Base-by-base conservation (phyloP, 2,888 invertebrate species). In the Drosophila nigritarsus region DNA sequence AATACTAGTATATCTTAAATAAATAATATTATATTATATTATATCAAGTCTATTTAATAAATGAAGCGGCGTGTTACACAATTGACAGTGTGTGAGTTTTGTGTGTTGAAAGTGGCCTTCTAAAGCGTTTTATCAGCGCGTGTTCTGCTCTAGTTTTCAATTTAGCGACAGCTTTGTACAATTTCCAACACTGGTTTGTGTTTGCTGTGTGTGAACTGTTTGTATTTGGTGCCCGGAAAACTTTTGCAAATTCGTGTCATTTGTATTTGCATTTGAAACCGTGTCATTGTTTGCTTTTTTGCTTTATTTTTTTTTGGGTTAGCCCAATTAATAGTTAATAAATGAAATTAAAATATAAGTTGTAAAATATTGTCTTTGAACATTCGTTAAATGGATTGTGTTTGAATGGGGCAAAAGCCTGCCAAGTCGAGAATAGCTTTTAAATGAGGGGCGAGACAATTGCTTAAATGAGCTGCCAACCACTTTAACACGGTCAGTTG, bases 381-480 rank as follows among this genome's bases (percentile, higher is more conserved):
- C 69, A 77, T 77, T 79, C 78, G 80, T 82, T 78, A 83, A 83
- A 75, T 71, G 76, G 78, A 68, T 73, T 56, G 59, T 82, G 75
- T 74, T 65, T 55, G 29, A 65, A 61, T 69, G 68, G 83, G 90
- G 91, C 87, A 85, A 93, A 93, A 93, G 93, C 93, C 93, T 93
- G 92, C 92, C 93, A 93, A 93, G 93, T 93, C 93, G 93, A 93
- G 93, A 93, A 93, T 92, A 91, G 89, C 91, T 85, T 90, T 88
- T 65, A 60, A 87, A 80, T 82, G 50, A 81, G 90, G 92, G 92
- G 86, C 82, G 89, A 89, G 90, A 91, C 85, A 75, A 79, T 90
- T 92, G 91, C 92, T 90, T 82, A 88, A 90, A 91, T 83, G 85
- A 91, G 90, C 89, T 87, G 70, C 75, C 55, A 38, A 55, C 38